Evolutionary conservation across 2,797 vertebrate genomes (phyloP), one percentile per base, ranked within the genome.

Genomic region (Silurus lanzhouensis): DNA sequence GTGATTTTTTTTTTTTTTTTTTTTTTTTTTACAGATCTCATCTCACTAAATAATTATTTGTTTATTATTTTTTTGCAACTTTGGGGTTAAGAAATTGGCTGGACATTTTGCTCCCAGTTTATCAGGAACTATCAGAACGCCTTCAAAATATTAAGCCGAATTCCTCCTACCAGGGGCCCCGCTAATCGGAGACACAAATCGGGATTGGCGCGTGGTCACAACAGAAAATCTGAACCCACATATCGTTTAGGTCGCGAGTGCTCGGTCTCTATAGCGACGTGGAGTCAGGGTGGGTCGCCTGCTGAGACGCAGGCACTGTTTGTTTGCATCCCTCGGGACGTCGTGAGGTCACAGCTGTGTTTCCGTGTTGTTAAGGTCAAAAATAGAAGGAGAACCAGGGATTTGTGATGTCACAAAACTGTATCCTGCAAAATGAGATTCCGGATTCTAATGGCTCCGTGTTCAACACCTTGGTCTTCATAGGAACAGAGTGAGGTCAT

Each of bases 261-360:
- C 84, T 83, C 38, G 52, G 85, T 89, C 78, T 72, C 87, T 70
- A 83, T 85, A 78, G 87, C 1, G 74, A 89, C 58, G 57, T 88
- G 55, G 84, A 86, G 89, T 88, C 78, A 85, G 38, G 38, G 74
- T 66, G 84, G 74, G 58, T 86, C 81, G 76, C 86, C 83, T 70
- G 60, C 72, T 14, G 55, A 72, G 85, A 87, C 46, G 79, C n/a
- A 27, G 83, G 66, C 79, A 67, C 66, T 66, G 72, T 74, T 83
- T 60, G 63, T 77, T 2, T 46, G 38, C 48, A 9, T 84, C 83
- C 83, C 80, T 25, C 63, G 80, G 70, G 86, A 87, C 13, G 0
- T 31, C 82, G 20, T 87, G 87, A 87, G 86, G 75, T 90, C 87
- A 88, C 64, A 6, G 31, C 63, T 57, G 61, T 79, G 81, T 89